Base-by-base conservation (phyloP, 2,888 invertebrate species). In the Monochamus alternatus region DNA sequence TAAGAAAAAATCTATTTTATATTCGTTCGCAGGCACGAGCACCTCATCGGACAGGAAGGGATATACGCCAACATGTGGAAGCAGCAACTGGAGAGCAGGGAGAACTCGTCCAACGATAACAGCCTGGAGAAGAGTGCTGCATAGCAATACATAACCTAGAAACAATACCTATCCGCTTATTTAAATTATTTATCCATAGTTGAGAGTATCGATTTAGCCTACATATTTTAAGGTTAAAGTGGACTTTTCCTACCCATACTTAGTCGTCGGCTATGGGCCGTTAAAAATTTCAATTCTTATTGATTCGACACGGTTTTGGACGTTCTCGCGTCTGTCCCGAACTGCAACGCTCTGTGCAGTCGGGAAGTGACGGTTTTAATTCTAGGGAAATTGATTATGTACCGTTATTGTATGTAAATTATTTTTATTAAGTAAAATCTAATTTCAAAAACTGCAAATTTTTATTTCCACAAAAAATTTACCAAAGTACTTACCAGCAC, bases 11-110 rank as follows among this genome's bases (percentile, higher is more conserved):
- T 10, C 44, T 30, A 70, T 76, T 76, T 76, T 64, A 72, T 78
- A 30, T 55, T 81, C 65, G 66, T 64, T 79, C 80, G 43, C 69
- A 95, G 95, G 68, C 96, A 96, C 88, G 94, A 94, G 77, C 91
- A 93, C 65, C 90, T 96, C 4, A 88, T 96, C 64, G 90, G 90
- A 1, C 90, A 90, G 83, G 93, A 92, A 78, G 97, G 97, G 3
- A 89, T 95, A 67, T 98, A 98, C 89, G 93, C 95, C 0, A 92
- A 93, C 38, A 98, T 98, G 98, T 98, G 98, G 98, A 93, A 94
- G 81, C 95, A 97, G 81, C 98, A 98, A 85, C 89, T 95, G 8
- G 93, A 94, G 84, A 93, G 82, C 74, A 86, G 85, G 73, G 84
- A 83, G 2, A 84, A 81, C 0, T 79, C 85, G n/a, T 84, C 82